A percentile compares a stretch with the other conserved stretches of the same genome.
phyloP scores from a whole-genome alignment of 2,888 invertebrate genomes.

The Drosophila dives region DNA sequence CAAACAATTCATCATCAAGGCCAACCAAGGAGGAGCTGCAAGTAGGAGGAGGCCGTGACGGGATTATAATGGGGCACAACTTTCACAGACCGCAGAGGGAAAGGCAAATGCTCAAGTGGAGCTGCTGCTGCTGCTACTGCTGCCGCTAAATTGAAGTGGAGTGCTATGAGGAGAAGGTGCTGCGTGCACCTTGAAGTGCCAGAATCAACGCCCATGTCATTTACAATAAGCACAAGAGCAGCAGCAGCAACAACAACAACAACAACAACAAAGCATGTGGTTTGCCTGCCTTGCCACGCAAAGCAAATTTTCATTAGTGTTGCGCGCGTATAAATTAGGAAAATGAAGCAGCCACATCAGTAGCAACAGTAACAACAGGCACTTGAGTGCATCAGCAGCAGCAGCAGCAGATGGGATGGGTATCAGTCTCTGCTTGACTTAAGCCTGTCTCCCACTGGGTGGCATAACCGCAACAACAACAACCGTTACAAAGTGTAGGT shows the following conservation, averaged over 20 bases:
- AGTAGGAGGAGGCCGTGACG: slow-evolving; percentile 21
- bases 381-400: slow-evolving; percentile 67
- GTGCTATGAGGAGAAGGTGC: slow-evolving; percentile 19
- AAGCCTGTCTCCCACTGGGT: slow-evolving; percentile 19
- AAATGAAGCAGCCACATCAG: slow-evolving; percentile 72
- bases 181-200: slow-evolving; percentile 59
- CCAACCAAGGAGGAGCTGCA: background rate
- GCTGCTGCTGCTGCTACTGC: slow-evolving; percentile 14
- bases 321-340: slow-evolving; percentile 79
- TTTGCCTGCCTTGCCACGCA: slow-evolving; percentile 70
- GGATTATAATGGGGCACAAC: slow-evolving; percentile 50
- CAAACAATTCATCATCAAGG: slow-evolving; percentile 21
- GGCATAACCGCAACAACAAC: slow-evolving; percentile 57
- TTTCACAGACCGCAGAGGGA: slow-evolving; percentile 36
- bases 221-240: slow-evolving; percentile 50
- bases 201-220: slow-evolving; percentile 44
- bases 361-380: slow-evolving; percentile 43
- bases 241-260: slow-evolving; percentile 22
- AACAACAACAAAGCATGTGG: slow-evolving; percentile 59
- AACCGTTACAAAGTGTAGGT: slow-evolving; percentile 48
- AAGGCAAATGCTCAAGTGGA: slow-evolving; percentile 49
- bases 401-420: slow-evolving; percentile 32
- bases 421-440: slow-evolving; percentile 28
- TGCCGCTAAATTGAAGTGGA: background rate
- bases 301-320: slow-evolving; percentile 80